Base-by-base conservation (phyloP, 1,140 invertebrate species). In the Capitella teleta region DNA sequence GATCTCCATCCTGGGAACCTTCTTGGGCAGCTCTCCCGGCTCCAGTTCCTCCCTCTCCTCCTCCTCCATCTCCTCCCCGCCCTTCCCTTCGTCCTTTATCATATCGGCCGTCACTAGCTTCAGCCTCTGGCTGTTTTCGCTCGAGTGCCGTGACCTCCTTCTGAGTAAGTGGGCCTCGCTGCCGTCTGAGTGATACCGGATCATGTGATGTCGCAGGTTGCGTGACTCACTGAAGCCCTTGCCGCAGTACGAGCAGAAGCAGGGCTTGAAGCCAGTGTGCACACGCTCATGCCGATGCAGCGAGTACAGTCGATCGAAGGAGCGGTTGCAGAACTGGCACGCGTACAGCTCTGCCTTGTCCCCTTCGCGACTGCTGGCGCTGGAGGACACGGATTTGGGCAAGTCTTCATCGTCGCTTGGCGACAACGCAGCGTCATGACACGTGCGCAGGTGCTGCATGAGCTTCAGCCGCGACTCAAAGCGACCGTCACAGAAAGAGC, bases 221-320 rank as follows among this genome's bases (percentile, higher is more conserved):
- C 68, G 55, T 18, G 67, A 67, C 46, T 76, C 73, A 41, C 62
- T 68, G 56, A 77, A 77, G 12, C 73, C 72, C 38, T 70, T 59
- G 4, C 74, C 74, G 63, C 76, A 77, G 5, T 68, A 62, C 50
- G 67, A 63, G 51, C 76, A 77, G 54, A 96, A 79, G 79, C 89
- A 95, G 4, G 89, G 87, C 70, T 94, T 94, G 76, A 94, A 90
- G 25, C 67, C 66, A 5, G 92, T 97, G 73, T 99, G 95, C 43
- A 94, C 96, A 57, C 93, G 82, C 68, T 97, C 94, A 77, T 99
- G 95, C 72, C 98, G 94, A 74, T 98, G 93, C 44, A 98, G 80
- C 73, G 98, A 94, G 58, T 88, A 94, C 53, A 97, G 79, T 74
- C 96, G 91, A 37, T 91, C 97, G 75, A 98, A 99, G 74, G 95